Evolutionary conservation across 2,113 vertebrate species (phyloP), one percentile per base, ranked within the genome.

Genomic region (Ammodytes marinus): DNA sequence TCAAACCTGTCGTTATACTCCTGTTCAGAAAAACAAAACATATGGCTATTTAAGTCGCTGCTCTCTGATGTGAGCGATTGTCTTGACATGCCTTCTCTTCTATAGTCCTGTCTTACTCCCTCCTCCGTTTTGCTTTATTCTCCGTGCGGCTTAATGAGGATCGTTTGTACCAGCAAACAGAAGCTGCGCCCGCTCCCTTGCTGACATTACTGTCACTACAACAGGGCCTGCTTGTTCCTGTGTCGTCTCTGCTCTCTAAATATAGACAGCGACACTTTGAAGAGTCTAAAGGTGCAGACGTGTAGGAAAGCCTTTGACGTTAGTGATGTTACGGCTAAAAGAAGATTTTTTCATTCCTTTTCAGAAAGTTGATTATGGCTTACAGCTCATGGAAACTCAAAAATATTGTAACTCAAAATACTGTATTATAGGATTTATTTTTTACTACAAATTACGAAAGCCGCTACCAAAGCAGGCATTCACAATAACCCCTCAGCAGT

Each of bases 11-110:
- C 50, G 1, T 68, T 64, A 59, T 58, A 27, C 27, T 85, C 11
- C 42, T 61, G 59, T 59, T 69, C 61, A 78, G 42, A 39, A 83
- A 86, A 85, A 78, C 37, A 39, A 83, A 86, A 85, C 80, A 82
- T 84, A 83, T 42, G 14, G 47, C 69, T 57, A 83, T 77, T 81
- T 65, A 83, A 72, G 50, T 80, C 39, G 43, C 61, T 10, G 46
- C 66, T 73, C 39, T 4, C 43, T 79, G 67, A 59, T 63, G 37
- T 60, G 40, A 47, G 27, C 27, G 57, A 77, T 40, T 47, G 53
- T 8, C 52, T 61, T 71, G 58, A 70, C 27, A 17, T 7, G 35
- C 6, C 17, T 59, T 50, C 37, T 49, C 37, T 37, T 54, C 49
- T 59, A 27, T 27, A 7, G 9, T 67, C 46, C 59, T 5, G 13